Percentiles rank a stretch among this genome's conserved stretches.
These are phyloP conservation scores for Ctena decussata DNA, from an alignment of 2,888 invertebrate genomes.

Conservation along the genomic window DNA sequence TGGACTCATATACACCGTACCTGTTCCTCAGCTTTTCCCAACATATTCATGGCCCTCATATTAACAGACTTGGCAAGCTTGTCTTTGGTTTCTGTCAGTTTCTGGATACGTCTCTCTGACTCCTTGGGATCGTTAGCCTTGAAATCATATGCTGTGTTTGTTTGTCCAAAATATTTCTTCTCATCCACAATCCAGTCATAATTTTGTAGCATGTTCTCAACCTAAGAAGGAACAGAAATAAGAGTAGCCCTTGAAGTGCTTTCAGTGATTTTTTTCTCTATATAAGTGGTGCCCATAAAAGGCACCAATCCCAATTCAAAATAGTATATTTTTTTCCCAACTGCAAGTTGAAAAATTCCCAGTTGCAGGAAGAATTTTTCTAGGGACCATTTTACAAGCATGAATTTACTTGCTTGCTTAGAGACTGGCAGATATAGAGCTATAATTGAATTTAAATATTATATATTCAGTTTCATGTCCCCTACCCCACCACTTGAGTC, in stretches of 20 bases:
- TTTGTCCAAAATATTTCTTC: conserved; percentile 91
- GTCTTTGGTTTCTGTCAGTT: conserved; percentile 89
- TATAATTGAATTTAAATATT: no score
- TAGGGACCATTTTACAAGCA: no score
- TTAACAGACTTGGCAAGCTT: conserved; percentile 89
- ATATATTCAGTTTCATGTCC: background rate
- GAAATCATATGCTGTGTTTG: conserved; percentile 88
- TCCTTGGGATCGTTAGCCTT: conserved; percentile 89
- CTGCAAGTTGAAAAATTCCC: no score
- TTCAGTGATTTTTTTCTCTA: background rate
- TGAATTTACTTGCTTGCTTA: no score
- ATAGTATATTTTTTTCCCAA: no score
- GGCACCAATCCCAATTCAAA: no score
- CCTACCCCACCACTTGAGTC: background rate
- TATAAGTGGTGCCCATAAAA: no score
- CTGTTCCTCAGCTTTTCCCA: conserved; percentile 95
- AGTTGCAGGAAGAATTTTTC: no score
- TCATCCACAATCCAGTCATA: conserved; percentile 93
- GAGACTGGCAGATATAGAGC: no score
- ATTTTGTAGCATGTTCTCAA: conserved; percentile 82
- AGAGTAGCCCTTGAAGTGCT: no score
- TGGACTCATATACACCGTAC: no score
- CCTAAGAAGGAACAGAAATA: conserved; percentile 76
- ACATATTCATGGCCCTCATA: conserved; percentile 94
- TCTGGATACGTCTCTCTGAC: conserved; percentile 89